Evolutionary conservation across 1,140 invertebrate genomes (phyloP), one percentile per base, ranked within the genome.

Genomic region (Matsumurasca onukii): DNA sequence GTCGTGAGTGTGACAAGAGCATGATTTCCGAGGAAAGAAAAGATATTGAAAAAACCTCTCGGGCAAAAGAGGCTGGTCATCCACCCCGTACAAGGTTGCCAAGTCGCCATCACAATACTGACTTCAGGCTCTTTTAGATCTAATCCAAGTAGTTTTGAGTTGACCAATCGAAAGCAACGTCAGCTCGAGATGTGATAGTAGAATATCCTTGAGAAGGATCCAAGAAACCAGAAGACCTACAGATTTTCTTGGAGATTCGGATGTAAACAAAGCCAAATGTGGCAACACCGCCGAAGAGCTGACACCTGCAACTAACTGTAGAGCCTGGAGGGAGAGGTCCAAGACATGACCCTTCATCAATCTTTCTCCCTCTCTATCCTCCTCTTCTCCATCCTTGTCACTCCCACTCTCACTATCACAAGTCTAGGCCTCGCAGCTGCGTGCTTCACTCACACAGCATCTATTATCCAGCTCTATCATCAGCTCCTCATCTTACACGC

Each of bases 271-370:
- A 59, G 55, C 17, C 17, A 20, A 27, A 3, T 25, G 22, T 59
- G 55, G 55, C 55, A 59, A 59, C 55, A 27, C 29, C 29, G 55
- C 15, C 29, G 29, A 59, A 27, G 29, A 59, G 29, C 55, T 17
- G 29, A 59, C 55, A 59, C 55, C 55, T 59, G 55, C 55, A 59
- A 39, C 55, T 12, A 27, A 22, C 29, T 59, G 55, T 25, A 29
- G 22, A 29, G 55, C 55, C 55, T 27, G 24, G 55, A 25, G 55
- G 55, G 55, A 17, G 55, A 59, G 55, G 55, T 12, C 22, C 55
- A 27, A 59, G 55, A 59, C 55, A 59, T 59, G 55, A 59, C 55
- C 55, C 55, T 59, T 59, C 55, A 59, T 59, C 55, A 59, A 59
- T 59, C 55, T 55, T 22, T 55, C 24, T 22, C 29, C 55, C 25